phyloP scores from a whole-genome alignment of 2,113 vertebrate genomes.

The Ammodytes marinus region DNA sequence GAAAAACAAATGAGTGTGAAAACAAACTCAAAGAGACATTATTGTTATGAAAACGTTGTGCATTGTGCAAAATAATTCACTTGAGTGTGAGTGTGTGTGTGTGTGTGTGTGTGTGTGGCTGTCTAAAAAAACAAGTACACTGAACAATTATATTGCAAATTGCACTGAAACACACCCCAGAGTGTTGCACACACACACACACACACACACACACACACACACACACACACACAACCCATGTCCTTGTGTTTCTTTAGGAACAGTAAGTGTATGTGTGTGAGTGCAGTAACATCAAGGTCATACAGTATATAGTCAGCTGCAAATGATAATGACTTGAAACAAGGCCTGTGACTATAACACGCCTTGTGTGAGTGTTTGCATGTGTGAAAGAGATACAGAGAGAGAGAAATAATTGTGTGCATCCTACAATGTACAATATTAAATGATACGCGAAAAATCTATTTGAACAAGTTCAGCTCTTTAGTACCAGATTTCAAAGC shows the following conservation, averaged over 20 bases:
- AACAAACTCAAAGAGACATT: background rate
- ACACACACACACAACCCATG: background rate
- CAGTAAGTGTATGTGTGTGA: background rate
- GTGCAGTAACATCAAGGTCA: conserved; percentile 57
- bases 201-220: background rate
- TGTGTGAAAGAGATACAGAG: background rate
- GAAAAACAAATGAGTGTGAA: background rate
- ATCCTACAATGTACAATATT: too few species aligned
- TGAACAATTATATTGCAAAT: conserved; percentile 28
- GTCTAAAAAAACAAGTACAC: background rate
- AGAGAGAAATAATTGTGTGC: background rate
- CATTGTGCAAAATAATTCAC: background rate
- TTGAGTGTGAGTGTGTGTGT: background rate
- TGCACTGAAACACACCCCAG: background rate
- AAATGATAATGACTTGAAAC: conserved; percentile 72
- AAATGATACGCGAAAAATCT: too few species aligned
- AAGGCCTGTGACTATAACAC: background rate
- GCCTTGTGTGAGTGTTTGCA: background rate
- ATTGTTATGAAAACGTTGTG: background rate
- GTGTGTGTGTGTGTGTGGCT: background rate
- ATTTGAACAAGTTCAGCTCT: too few species aligned
- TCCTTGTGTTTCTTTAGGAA: conserved; percentile 23
- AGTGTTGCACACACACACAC: background rate
- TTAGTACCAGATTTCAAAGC: too few species aligned
- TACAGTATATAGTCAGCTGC: conserved; percentile 58